phyloP scores from a whole-genome alignment of 2,113 vertebrate genomes.

The Callospermophilus lateralis region DNA sequence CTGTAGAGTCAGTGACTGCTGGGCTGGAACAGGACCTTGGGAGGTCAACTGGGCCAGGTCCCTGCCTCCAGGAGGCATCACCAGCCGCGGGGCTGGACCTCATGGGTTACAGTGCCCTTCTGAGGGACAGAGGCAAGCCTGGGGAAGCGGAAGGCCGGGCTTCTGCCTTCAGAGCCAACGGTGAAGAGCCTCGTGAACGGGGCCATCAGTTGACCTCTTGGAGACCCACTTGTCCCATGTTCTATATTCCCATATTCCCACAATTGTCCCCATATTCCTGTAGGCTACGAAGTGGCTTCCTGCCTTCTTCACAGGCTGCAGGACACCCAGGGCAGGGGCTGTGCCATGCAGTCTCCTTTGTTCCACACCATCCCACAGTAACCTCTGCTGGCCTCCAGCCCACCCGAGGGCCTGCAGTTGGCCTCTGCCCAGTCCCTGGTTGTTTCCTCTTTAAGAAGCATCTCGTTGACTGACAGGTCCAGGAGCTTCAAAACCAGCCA shows the following conservation, averaged over 20 bases:
- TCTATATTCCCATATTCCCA: not conserved
- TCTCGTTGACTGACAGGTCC: not conserved
- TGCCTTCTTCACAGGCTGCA: not conserved
- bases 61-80: not conserved
- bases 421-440: not conserved
- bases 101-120: not conserved
- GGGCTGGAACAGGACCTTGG: constrained; percentile 55
- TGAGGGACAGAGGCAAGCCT: rapidly evolving
- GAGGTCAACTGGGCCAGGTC: constrained; percentile 53
- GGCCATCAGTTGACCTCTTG: rapidly evolving
- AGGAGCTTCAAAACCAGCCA: not conserved
- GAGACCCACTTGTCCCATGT: not conserved
- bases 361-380: rapidly evolving
- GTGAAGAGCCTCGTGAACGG: not conserved
- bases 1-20: not conserved
- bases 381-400: not conserved
- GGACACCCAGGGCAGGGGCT: not conserved
- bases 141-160: rapidly evolving
- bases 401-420: not conserved
- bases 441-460: not conserved
- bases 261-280: rapidly evolving
- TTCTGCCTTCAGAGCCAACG: not conserved
- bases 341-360: rapidly evolving
- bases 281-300: not conserved
- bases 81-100: not conserved